Evolutionary conservation across 23 tunicate species (phyloP).

Genomic region (Trididemnum miniatum): DNA sequence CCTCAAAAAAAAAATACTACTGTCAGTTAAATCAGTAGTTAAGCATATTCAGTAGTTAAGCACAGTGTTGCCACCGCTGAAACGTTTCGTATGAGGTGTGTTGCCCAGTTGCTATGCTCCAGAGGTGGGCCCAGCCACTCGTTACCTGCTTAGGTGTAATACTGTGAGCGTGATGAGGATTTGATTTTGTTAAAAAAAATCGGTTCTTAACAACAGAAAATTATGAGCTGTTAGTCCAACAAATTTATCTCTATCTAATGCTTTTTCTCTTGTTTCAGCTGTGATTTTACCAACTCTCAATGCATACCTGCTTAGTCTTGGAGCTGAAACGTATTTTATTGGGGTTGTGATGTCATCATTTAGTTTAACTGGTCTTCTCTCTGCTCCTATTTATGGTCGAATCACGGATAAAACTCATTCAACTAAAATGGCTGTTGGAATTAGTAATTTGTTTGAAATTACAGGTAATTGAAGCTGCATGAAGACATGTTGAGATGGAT

Average conservation of each 20-base stretch:
- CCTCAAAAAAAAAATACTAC: too few relatives aligned
- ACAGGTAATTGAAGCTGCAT: too few relatives aligned
- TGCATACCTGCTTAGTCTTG: constrained; percentile 32
- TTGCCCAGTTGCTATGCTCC: constrained; percentile 1
- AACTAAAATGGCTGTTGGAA: constrained; percentile 44
- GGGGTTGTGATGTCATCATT: constrained; percentile 85
- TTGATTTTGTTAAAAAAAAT: too few relatives aligned
- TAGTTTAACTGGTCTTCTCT: constrained; percentile 78
- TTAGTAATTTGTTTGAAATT: constrained; percentile 83
- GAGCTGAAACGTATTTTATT: constrained; percentile 47
- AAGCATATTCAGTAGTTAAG: too few relatives aligned
- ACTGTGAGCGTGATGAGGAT: too few relatives aligned
- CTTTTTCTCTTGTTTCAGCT: constrained; percentile 51
- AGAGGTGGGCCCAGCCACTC: constrained; percentile 80
- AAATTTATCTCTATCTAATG: background rate
- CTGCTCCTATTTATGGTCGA: constrained; percentile 80
- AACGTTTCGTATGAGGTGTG: too few relatives aligned
- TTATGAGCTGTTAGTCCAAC: background rate
- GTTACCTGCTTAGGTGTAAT: too few relatives aligned
- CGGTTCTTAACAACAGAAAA: too few relatives aligned
- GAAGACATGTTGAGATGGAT: too few relatives aligned
- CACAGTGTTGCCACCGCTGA: too few relatives aligned
- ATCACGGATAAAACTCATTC: constrained; percentile 73
- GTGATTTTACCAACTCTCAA: constrained; percentile 85
- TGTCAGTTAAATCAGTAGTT: too few relatives aligned